These are phyloP conservation scores for Lota lota DNA, from an alignment of 2,113 vertebrate species.

Conservation along the genomic window DNA sequence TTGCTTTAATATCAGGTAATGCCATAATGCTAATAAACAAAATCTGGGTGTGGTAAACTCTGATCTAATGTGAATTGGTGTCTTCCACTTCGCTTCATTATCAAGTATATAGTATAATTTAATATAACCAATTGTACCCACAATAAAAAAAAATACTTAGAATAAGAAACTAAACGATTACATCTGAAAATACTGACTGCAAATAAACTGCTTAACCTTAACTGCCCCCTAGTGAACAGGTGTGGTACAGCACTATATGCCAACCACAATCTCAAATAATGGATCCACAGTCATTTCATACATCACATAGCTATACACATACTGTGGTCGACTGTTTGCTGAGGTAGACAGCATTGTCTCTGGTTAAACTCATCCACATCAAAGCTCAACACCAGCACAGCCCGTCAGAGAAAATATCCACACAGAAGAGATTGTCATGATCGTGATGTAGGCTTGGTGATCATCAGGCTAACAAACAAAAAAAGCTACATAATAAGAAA, in stretches of 20 bases:
- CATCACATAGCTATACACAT: constrained; percentile 1
- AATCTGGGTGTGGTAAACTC: no score
- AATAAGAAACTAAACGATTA: neutral
- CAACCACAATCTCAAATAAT: constrained; percentile 50
- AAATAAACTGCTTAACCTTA: constrained; percentile 5
- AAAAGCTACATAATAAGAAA: constrained; percentile 25
- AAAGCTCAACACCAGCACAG: constrained; percentile 32
- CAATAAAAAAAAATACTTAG: no score
- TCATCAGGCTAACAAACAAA: constrained; percentile 27
- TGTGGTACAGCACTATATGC: neutral
- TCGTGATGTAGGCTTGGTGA: constrained; percentile 37
- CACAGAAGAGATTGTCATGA: constrained; percentile 54
- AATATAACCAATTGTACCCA: no score
- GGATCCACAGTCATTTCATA: neutral
- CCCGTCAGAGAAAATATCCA: constrained; percentile 32
- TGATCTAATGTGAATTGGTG: no score
- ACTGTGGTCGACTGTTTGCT: no score
- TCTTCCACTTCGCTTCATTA: no score
- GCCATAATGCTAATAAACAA: no score
- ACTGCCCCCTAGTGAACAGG: constrained; percentile 41
- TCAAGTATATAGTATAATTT: no score
- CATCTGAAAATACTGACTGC: neutral
- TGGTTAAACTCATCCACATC: constrained; percentile 24
- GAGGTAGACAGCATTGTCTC: constrained; percentile 1
- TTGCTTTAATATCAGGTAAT: neutral